Evolutionary conservation across 2,797 vertebrate species (phyloP), one percentile per base, ranked within the genome.

Genomic region (Sebastes nivosus): DNA sequence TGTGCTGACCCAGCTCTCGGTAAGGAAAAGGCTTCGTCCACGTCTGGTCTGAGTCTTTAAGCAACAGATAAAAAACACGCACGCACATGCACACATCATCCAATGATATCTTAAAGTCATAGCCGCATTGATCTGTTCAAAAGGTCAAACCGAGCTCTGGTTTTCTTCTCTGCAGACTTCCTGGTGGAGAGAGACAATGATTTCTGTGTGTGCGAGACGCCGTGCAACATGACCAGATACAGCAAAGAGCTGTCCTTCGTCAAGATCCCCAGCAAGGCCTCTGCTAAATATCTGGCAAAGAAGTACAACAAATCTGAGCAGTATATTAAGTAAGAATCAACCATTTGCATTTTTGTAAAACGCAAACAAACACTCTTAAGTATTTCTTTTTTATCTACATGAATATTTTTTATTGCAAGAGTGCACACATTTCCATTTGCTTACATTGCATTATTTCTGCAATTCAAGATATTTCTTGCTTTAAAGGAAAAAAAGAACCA

Each of bases 241-340:
- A 97, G 96, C 90, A 99, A 99, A 93, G 98, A 99, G 95, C 96
- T 99, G 88, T 99, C 98, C 90, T 99, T 99, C 82, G 99, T 99
- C 80, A 99, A 98, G 94, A 99, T 99, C 87, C 99, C 99, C 91
- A 99, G 99, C 96, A 99, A 99, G 89, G 99, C 98, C 16, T 99
- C 99, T 0, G 98, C 98, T 78, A 99, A 99, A 84, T 99, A 99
- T 86, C 94, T 99, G 27, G 99, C 99, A 88, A 99, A 99, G 96
- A 99, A 99, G 82, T 99, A 98, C 96, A 99, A 99, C 97, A 99
- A 98, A 86, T 97, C 98, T 1, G 98, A 99, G 93, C 97, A 99
- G 93, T 99, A 99, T 86, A 99, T 99, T 29, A 96, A 97, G 99
- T 99, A 91, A 96, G 89, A 88, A 42, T 34, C 27, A 29, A 25